A percentile compares a stretch with the other conserved stretches of the same genome.
phyloP scores from a whole-genome alignment of 2,888 invertebrate genomes.

The Cantharis flavilabris region DNA sequence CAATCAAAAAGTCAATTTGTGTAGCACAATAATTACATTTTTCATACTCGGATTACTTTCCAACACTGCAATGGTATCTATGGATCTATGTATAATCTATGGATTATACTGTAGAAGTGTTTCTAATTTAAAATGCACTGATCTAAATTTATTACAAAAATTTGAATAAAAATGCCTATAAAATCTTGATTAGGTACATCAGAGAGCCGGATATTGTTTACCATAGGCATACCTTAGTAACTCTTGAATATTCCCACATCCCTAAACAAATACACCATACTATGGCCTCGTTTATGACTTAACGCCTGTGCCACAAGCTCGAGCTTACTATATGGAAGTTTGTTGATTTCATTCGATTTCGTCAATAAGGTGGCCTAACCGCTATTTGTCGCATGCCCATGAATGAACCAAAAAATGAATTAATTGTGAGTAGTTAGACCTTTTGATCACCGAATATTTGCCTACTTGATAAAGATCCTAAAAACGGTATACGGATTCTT shows the following conservation, averaged over 20 bases:
- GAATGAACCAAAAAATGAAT: not conserved
- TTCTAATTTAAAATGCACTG: not conserved
- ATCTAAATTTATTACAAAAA: too few relatives aligned
- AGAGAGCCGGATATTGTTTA: too few relatives aligned
- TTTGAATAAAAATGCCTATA: too few relatives aligned
- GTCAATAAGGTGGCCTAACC: not conserved
- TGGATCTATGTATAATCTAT: too few relatives aligned
- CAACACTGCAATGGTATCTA: not conserved
- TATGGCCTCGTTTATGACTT: not conserved
- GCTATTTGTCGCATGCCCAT: not conserved
- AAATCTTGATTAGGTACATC: too few relatives aligned
- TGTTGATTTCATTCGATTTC: not conserved
- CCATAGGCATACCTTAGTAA: too few relatives aligned
- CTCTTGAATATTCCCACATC: too few relatives aligned
- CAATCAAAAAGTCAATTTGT: not conserved
- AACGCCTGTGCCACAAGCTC: not conserved
- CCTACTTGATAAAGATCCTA: not conserved
- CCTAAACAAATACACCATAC: not conserved
- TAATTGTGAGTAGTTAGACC: not conserved
- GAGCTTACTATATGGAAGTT: not conserved
- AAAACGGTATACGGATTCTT: not conserved
- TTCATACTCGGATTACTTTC: not conserved
- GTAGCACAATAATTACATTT: not conserved
- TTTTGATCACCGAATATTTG: not conserved
- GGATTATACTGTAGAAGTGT: not conserved